These are phyloP conservation scores for Ceratina calcarata DNA, from an alignment of 1,140 invertebrate species.

Conservation along the genomic window DNA sequence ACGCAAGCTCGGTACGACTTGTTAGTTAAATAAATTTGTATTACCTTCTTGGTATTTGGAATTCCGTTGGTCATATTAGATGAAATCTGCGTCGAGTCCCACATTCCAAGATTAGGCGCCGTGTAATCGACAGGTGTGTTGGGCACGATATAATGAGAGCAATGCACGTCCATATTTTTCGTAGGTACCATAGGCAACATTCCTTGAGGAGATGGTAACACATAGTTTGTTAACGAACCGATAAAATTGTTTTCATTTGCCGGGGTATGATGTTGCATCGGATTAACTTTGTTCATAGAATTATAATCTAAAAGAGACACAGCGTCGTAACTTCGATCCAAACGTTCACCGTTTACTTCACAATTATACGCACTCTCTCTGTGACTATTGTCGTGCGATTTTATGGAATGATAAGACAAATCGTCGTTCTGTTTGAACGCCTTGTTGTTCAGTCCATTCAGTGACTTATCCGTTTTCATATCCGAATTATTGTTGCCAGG, in stretches of 20 bases:
- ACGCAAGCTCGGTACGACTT: background rate
- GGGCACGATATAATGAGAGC: constrained; percentile 75
- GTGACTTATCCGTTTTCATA: constrained; percentile 68
- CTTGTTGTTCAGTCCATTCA: constrained; percentile 62
- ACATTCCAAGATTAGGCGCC: constrained; percentile 71
- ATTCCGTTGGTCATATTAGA: constrained; percentile 67
- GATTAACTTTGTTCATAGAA: constrained; percentile 64
- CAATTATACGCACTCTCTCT: constrained; percentile 68
- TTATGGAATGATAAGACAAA: constrained; percentile 68
- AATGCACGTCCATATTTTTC: constrained; percentile 74
- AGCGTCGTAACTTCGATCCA: background rate
- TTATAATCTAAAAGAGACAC: constrained; percentile 66
- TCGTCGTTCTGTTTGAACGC: constrained; percentile 74
- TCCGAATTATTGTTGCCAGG: constrained; percentile 65
- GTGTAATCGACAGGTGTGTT: constrained; percentile 71
- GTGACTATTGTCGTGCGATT: constrained; percentile 70
- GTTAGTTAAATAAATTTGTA: background rate
- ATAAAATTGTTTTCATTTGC: constrained; percentile 75
- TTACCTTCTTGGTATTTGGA: constrained; percentile 74
- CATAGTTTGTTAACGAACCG: constrained; percentile 73
- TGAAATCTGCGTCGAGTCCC: constrained; percentile 74
- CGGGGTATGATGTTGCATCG: constrained; percentile 68
- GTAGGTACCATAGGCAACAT: constrained; percentile 68
- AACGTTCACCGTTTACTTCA: constrained; percentile 1
- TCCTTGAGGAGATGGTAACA: constrained; percentile 70